These are phyloP conservation scores for Rhimphoctona megacephalus DNA, from an alignment of 2,888 invertebrate species.

Conservation along the genomic window DNA sequence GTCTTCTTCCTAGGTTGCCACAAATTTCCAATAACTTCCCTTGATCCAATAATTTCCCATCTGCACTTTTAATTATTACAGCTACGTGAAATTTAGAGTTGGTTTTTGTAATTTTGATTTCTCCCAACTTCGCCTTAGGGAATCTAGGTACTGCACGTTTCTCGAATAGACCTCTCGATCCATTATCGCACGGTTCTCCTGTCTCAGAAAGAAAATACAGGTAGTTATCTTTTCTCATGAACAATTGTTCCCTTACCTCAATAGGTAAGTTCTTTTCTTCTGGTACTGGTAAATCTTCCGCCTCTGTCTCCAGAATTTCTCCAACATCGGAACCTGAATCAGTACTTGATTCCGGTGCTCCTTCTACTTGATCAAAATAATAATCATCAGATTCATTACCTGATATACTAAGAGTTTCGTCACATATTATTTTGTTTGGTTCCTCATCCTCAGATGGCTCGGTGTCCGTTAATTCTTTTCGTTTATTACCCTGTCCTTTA, in stretches of 20 bases:
- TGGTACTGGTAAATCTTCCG: not conserved
- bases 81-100: constrained; percentile 4
- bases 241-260: constrained; percentile 22
- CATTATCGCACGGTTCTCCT: constrained; percentile 39
- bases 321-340: not conserved
- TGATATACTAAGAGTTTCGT: not conserved
- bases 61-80: not conserved
- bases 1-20: not conserved
- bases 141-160: constrained; percentile 34
- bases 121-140: not conserved
- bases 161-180: not conserved
- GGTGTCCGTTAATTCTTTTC: not conserved
- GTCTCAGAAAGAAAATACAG: constrained; percentile 49
- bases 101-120: not conserved
- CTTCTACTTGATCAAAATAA: constrained; percentile 10
- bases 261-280: not conserved
- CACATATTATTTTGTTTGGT: not conserved
- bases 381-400: constrained; percentile 25
- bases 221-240: constrained; percentile 49
- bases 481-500: not conserved
- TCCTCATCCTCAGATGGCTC: not conserved
- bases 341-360: not conserved
- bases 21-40: not conserved
- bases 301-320: not conserved
- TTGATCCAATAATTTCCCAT: not conserved